A percentile compares a stretch with the other conserved stretches of the same genome.
Conservation (phyloP, 2,888 invertebrate genomes). For the Hyposoter didymator region DNA sequence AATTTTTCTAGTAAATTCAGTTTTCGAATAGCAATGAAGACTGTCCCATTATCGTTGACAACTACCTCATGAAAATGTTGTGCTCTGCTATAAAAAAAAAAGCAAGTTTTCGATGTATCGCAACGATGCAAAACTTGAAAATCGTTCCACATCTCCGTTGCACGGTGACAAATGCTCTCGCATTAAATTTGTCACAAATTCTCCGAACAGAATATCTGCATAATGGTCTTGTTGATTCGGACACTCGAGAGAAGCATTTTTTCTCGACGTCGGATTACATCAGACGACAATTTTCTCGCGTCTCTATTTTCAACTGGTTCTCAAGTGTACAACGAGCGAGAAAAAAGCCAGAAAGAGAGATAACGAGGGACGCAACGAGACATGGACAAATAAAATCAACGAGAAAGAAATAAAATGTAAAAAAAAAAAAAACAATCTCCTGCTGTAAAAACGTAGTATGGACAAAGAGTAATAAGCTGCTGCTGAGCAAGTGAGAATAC, state of each 20-base stretch:
- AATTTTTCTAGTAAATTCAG: no score
- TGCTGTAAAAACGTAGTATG: constrained; percentile 13
- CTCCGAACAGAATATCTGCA: constrained; percentile 11
- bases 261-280: constrained; percentile 11
- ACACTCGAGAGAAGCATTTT: constrained; percentile 19
- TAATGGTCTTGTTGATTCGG: constrained; percentile 21
- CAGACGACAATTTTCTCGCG: constrained; percentile 25
- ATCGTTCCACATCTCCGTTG: not conserved
- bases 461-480: constrained; percentile 52
- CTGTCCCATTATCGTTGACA: no score
- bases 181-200: not conserved
- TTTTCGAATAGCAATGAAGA: no score
- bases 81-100: no score
- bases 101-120: no score
- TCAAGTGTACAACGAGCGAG: constrained; percentile 44
- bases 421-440: constrained; percentile 17
- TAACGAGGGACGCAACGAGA: not conserved
- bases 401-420: not conserved
- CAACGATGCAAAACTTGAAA: no score
- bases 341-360: not conserved
- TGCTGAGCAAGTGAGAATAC: constrained; percentile 65
- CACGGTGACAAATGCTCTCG: not conserved
- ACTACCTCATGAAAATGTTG: no score
- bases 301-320: constrained; percentile 57
- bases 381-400: constrained; percentile 7